phyloP scores from a whole-genome alignment of 2,888 invertebrate species.

The Drosophila anomalata region DNA sequence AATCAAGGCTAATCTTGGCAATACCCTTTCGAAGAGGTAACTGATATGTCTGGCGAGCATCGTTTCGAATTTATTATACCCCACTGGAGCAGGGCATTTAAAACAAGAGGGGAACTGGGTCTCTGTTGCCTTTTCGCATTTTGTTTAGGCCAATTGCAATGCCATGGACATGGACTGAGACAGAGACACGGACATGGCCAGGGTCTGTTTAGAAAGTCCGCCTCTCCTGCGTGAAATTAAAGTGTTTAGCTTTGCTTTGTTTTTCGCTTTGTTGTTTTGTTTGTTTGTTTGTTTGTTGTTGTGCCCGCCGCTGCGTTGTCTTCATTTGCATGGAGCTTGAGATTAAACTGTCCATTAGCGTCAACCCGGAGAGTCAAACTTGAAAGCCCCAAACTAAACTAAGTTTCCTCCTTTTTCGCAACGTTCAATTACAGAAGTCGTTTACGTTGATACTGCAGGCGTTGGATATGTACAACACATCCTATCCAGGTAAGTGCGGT shows the following conservation, averaged over 20 bases:
- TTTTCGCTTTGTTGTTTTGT: conserved; percentile 36
- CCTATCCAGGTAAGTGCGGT: conserved; percentile 87
- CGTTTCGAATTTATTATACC: not conserved
- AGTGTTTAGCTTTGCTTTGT: conserved; percentile 53
- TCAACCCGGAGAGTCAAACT: conserved; percentile 53
- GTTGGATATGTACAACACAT: conserved; percentile 92
- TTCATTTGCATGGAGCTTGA: conserved; percentile 71
- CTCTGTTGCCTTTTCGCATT: conserved; percentile 24
- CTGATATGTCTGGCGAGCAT: not conserved
- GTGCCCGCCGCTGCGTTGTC: conserved; percentile 44
- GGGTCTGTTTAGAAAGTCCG: conserved; percentile 36
- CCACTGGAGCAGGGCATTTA: conserved; percentile 9
- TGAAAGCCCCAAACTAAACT: conserved; percentile 39
- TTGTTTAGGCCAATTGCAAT: conserved; percentile 47
- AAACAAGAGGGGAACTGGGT: conserved; percentile 16
- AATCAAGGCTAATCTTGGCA: not conserved
- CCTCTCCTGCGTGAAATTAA: conserved; percentile 49
- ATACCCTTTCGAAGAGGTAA: not conserved
- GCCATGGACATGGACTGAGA: conserved; percentile 17
- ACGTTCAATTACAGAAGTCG: conserved; percentile 90
- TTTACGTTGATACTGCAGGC: conserved; percentile 97
- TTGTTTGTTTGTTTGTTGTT: conserved; percentile 43
- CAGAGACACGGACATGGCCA: conserved; percentile 28
- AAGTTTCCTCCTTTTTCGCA: conserved; percentile 24
- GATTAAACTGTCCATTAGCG: conserved; percentile 80